Conservation (phyloP, 2,797 vertebrate genomes). For the Phrynocephalus vlangalii region DNA sequence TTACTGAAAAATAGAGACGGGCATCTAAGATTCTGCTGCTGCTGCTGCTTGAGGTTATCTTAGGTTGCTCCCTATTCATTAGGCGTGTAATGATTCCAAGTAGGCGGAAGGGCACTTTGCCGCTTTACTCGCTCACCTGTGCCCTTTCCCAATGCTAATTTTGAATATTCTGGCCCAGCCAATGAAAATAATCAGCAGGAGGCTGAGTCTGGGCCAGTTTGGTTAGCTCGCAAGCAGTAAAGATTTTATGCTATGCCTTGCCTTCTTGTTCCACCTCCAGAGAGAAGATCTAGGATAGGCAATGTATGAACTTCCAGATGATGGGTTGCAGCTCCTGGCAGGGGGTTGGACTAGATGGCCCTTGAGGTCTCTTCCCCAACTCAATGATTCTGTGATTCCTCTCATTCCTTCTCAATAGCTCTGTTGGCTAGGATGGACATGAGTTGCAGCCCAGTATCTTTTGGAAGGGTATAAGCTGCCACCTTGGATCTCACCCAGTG, state of each 20-base stretch:
- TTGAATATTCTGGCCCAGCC: not conserved
- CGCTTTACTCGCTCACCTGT: not conserved
- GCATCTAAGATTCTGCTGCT: conserved; percentile 14
- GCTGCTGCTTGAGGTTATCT: conserved; percentile 24
- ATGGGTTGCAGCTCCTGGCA: too few relatives aligned
- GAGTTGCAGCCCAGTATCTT: not conserved
- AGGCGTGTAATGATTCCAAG: not conserved
- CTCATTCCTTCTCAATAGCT: too few relatives aligned
- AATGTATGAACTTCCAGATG: too few relatives aligned
- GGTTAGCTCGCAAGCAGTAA: not conserved
- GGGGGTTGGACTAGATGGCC: too few relatives aligned
- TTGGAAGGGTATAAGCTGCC: not conserved
- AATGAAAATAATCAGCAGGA: not conserved
- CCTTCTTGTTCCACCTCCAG: not conserved
- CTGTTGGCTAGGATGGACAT: too few relatives aligned
- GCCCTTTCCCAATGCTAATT: not conserved
- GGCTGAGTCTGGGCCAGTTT: not conserved
- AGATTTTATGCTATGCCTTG: not conserved
- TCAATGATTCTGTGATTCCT: too few relatives aligned
- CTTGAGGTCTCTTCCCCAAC: too few relatives aligned
- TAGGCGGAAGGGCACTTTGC: not conserved
- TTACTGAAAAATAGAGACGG: conserved; percentile 33
- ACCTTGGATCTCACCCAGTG: too few relatives aligned
- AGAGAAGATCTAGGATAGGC: not conserved
- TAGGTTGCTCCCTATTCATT: not conserved